phyloP scores from a whole-genome alignment of 2,113 vertebrate species.

The Eudyptes chrysolophus region DNA sequence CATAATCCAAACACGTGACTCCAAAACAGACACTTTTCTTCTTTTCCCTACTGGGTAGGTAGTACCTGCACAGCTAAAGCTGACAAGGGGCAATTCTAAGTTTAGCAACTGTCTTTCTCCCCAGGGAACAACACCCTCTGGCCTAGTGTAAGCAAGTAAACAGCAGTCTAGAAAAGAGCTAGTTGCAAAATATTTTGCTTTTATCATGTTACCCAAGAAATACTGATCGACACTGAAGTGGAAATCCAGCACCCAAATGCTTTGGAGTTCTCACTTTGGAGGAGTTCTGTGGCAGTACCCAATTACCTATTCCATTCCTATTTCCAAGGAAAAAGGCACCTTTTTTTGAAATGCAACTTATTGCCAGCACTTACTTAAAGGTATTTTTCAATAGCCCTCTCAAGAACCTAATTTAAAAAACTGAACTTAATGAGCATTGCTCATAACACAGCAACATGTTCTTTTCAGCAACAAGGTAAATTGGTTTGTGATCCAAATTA shows the following conservation, averaged over 20 bases:
- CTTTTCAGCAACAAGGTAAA: neutral
- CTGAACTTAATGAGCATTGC: neutral
- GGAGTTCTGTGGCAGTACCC: neutral
- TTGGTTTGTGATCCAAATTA: neutral
- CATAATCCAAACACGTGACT: neutral
- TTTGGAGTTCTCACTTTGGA: conserved; percentile 18
- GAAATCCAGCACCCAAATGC: neutral
- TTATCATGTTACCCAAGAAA: neutral
- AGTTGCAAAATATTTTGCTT: conserved; percentile 24
- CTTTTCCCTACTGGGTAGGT: neutral
- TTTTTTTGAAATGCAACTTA: neutral
- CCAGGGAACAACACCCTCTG: neutral
- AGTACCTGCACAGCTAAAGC: neutral
- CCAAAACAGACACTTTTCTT: neutral
- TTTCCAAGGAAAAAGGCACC: neutral
- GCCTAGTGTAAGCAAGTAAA: neutral
- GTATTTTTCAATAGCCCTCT: neutral
- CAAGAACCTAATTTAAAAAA: neutral
- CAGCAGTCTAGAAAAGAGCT: neutral
- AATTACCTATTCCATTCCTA: neutral
- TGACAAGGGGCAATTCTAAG: neutral
- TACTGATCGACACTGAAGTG: neutral
- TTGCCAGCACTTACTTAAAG: neutral
- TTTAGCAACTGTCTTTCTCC: neutral
- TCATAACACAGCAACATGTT: neutral